A percentile compares a stretch with the other conserved stretches of the same genome.
Conservation (phyloP, 2,113 vertebrate species). For the Phrynocephalus versicolor region DNA sequence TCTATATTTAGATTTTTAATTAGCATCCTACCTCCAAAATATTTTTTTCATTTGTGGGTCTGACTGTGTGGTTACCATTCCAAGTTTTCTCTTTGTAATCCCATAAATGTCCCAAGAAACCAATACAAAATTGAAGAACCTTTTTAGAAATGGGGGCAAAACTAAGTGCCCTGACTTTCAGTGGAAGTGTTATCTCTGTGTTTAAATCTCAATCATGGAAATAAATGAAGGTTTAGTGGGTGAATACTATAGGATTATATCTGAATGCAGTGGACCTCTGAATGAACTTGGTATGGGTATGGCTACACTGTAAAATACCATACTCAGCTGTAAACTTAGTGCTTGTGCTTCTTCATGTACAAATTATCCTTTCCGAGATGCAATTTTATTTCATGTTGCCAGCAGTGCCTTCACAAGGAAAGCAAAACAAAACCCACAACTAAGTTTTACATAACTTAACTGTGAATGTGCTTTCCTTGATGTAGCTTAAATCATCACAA, state of each 20-base stretch:
- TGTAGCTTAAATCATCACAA: background rate
- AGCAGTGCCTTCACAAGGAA: background rate
- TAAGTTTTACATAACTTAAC: background rate
- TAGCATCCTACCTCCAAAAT: no score
- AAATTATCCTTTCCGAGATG: background rate
- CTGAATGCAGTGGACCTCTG: background rate
- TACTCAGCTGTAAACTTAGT: background rate
- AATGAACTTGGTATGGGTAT: background rate
- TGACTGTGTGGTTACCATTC: background rate
- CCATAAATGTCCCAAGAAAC: background rate
- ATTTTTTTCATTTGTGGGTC: no score
- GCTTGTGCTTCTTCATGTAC: background rate
- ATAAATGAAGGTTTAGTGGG: background rate
- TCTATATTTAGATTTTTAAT: slow-evolving; percentile 9
- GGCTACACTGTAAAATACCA: background rate
- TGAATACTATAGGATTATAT: background rate
- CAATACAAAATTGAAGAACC: background rate
- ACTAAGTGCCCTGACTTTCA: background rate
- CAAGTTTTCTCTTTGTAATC: background rate
- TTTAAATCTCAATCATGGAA: background rate
- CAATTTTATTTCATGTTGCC: fast-evolving
- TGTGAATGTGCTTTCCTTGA: background rate
- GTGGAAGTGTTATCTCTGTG: background rate
- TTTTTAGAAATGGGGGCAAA: background rate
- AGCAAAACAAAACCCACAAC: background rate